Base-by-base conservation (phyloP, 2,113 vertebrate species). In the Amblyornis subalaris region DNA sequence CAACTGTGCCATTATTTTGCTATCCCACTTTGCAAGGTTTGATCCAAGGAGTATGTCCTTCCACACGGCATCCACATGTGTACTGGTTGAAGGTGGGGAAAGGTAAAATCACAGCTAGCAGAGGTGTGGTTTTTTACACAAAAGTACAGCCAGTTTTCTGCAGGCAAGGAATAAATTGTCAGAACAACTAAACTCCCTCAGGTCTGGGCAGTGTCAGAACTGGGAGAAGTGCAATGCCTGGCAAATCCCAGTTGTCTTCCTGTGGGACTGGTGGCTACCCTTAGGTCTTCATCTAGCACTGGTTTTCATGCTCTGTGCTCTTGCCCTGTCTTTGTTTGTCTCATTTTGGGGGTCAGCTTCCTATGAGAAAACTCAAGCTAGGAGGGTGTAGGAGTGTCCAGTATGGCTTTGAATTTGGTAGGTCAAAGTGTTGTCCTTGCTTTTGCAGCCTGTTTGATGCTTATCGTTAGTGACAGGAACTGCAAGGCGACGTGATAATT, bases 321-420 rank as follows among this genome's bases (percentile, higher is more conserved):
- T 73, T 65, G 20, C 33, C 26, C 7, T 47, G 8, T 62, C 28
- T 72, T 61, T 66, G 17, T 57, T 67, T 6, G 15, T 53, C 17
- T 23, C 18, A 42, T 67, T 78, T 71, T n/a, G 25, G 2, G 1
- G 25, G 22, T 67, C 38, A 21, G 22, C 38, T 87, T 84, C 78
- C 31, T 38, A n/a, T 51, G 24, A 70, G 6, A 36, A 54, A 87
- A 50, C 13, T 72, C 44, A 33, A 4, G 29, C 18, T 21, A 16
- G 10, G 8, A 4, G 2, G 0, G 0, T 20, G 21, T 11, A 28
- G 57, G 17, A 77, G 3, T 40, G 5, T 66, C n/a, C 33, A 55
- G 14, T 11, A 18, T 55, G 29, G 35, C 69, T 89, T 90, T 94
- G 55, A 62, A 58, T 86, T 86, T 83, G 17, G 14, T 54, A 20